Conservation (phyloP, 2,797 vertebrate genomes). For the Schizothorax lantsangensis region DNA sequence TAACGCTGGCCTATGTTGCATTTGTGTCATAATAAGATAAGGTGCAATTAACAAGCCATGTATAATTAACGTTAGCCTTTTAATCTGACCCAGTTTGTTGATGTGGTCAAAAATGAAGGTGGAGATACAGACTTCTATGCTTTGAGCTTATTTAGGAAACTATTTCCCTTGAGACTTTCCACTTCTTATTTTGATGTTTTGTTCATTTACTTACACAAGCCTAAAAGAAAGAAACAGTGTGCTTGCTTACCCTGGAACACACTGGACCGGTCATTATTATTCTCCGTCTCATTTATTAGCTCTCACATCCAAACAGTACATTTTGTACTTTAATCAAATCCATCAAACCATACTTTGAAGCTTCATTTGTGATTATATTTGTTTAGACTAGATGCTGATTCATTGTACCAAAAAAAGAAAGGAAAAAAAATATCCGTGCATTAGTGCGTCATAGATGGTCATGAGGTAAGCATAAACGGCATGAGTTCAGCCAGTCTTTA, state of each 20-base stretch:
- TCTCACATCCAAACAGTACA: neutral
- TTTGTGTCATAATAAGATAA: conserved; percentile 71
- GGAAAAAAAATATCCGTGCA: neutral
- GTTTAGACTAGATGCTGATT: neutral
- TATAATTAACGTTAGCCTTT: conserved; percentile 68
- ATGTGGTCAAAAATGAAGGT: conserved; percentile 56
- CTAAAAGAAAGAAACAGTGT: neutral
- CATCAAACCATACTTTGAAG: conserved; percentile 12
- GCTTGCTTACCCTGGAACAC: conserved; percentile 26
- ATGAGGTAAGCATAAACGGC: neutral
- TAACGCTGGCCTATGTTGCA: conserved; percentile 61
- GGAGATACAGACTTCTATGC: conserved; percentile 17
- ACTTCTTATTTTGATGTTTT: conserved; percentile 61
- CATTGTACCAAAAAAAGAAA: neutral
- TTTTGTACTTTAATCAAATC: conserved; percentile 31
- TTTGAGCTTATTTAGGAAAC: conserved; percentile 68
- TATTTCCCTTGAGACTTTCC: conserved; percentile 47
- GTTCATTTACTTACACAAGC: conserved; percentile 17
- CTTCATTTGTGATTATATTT: conserved; percentile 5
- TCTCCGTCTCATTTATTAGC: conserved; percentile 30
- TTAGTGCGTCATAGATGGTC: neutral
- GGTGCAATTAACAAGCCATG: conserved; percentile 72
- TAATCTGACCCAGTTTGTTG: conserved; percentile 67
- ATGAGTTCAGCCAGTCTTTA: neutral
- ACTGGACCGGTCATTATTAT: conserved; percentile 31